phyloP scores from a whole-genome alignment of 2,797 vertebrate genomes.

The Uromys caudimaculatus region DNA sequence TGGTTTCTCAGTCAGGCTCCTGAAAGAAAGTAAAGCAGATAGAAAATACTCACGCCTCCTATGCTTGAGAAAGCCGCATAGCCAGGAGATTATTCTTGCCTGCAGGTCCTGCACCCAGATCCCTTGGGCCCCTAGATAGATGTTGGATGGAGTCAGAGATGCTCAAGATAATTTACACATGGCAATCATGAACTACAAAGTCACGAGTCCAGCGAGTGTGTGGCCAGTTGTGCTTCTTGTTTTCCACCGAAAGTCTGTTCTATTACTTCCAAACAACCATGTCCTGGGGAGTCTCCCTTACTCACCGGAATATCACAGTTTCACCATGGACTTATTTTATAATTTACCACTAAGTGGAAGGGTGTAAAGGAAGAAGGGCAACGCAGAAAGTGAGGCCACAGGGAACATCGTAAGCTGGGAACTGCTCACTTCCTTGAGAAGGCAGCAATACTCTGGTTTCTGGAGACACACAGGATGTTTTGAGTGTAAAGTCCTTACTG shows the following conservation, averaged over 20 bases:
- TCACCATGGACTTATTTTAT: background rate
- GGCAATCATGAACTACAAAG: constrained; percentile 32
- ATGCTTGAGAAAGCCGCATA: background rate
- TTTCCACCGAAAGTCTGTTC: background rate
- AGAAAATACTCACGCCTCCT: background rate
- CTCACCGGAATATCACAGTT: background rate
- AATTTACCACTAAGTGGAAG: background rate
- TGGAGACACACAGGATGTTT: background rate
- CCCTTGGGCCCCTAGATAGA: background rate
- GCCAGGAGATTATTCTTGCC: background rate
- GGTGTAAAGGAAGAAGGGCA: background rate
- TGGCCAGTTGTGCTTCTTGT: background rate
- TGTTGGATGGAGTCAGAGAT: background rate
- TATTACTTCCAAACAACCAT: background rate
- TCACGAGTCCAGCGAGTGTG: background rate
- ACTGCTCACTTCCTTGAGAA: background rate
- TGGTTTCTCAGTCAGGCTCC: background rate
- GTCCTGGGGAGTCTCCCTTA: background rate
- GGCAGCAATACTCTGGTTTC: background rate
- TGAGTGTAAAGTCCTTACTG: background rate
- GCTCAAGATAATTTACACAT: background rate
- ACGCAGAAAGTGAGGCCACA: background rate
- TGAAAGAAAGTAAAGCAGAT: constrained; percentile 44
- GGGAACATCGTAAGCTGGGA: background rate
- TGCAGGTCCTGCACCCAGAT: background rate